phyloP scores from a whole-genome alignment of 1,140 invertebrate species.

The Teleopsis dalmanni region DNA sequence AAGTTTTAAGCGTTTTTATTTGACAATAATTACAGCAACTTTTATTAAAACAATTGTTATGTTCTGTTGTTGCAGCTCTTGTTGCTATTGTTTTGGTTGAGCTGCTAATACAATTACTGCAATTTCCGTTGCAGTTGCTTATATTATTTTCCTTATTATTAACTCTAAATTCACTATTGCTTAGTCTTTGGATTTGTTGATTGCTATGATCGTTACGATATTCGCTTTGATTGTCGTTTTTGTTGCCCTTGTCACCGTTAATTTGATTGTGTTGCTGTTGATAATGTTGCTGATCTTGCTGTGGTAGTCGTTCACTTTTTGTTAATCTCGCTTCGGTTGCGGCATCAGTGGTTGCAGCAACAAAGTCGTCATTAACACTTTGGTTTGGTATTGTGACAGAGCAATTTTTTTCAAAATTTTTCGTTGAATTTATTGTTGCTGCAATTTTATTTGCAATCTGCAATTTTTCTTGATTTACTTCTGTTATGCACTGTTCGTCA shows the following conservation, averaged over 20 bases:
- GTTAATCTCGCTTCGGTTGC: no score
- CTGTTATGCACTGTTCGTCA: conserved; percentile 14
- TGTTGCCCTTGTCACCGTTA: conserved; percentile 3
- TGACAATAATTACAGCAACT: neutral
- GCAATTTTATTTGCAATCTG: conserved; percentile 1
- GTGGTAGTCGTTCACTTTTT: no score
- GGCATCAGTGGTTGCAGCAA: neutral
- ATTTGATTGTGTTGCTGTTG: neutral
- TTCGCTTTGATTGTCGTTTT: conserved; percentile 7
- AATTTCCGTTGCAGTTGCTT: no score
- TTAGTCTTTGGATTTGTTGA: conserved; percentile 35
- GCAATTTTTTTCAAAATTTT: neutral
- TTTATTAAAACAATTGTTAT: neutral
- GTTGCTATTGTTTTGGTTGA: conserved; percentile 2
- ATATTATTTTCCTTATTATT: no score
- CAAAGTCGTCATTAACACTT: conserved; percentile 1
- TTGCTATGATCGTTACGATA: conserved; percentile 7
- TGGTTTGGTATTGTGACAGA: neutral
- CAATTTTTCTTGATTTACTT: no score
- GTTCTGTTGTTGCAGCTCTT: conserved; percentile 7
- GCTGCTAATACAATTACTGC: conserved; percentile 10
- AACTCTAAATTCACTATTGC: conserved; percentile 11
- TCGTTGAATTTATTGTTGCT: neutral
- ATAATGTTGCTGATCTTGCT: conserved; percentile 1
- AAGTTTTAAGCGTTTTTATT: neutral